phyloP scores from a whole-genome alignment of 1,140 invertebrate genomes.

The Drosophila tristis region DNA sequence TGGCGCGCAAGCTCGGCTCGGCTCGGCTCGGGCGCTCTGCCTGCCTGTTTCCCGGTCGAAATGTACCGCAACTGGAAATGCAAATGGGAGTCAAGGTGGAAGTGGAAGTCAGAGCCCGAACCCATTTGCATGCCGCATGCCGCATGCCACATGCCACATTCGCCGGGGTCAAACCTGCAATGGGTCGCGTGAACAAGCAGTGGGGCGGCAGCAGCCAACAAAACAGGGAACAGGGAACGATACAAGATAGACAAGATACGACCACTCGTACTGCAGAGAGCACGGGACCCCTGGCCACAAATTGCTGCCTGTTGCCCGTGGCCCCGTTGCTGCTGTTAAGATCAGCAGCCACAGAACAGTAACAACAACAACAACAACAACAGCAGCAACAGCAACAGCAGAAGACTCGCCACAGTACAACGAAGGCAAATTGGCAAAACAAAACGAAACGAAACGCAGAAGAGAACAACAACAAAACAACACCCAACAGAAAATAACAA shows the following conservation, averaged over 20 bases:
- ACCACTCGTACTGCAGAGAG: neutral
- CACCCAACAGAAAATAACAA: constrained; percentile 21
- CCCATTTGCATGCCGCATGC: constrained; percentile 32
- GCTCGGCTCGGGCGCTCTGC: no score
- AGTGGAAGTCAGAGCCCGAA: neutral
- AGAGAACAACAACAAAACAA: constrained; percentile 6
- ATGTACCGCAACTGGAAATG: constrained; percentile 39
- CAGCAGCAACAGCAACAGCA: constrained; percentile 17
- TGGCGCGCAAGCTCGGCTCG: constrained; percentile 34
- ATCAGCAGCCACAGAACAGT: constrained; percentile 36
- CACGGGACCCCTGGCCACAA: constrained; percentile 29
- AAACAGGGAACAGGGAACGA: constrained; percentile 19
- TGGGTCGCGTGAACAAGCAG: constrained; percentile 35
- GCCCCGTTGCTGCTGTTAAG: constrained; percentile 11
- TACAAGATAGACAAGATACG: constrained; percentile 4
- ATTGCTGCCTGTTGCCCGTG: constrained; percentile 35
- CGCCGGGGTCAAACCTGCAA: constrained; percentile 44
- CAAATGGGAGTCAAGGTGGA: constrained; percentile 8
- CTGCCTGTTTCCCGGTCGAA: no score
- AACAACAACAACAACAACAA: no score
- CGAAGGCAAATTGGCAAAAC: constrained; percentile 62
- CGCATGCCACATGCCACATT: constrained; percentile 40
- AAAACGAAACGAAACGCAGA: constrained; percentile 11
- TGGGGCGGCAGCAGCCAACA: constrained; percentile 18
- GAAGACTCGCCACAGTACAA: neutral